Evolutionary conservation across 1,140 invertebrate species (phyloP).

Genomic region (Drosophila bocki): DNA sequence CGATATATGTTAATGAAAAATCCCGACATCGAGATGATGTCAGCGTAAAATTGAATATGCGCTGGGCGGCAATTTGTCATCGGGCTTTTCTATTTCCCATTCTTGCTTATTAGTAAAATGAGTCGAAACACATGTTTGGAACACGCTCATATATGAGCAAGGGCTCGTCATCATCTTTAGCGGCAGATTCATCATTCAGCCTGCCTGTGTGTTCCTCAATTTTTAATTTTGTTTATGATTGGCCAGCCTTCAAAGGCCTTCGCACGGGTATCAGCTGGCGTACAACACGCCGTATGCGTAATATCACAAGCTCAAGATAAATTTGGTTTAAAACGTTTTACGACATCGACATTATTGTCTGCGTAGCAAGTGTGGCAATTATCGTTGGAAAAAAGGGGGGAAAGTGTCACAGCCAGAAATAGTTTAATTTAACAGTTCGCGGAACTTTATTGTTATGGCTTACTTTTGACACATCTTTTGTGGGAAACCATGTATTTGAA

Average conservation of each 20-base stretch:
- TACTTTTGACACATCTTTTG: constrained; percentile 3
- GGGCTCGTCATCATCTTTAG: constrained; percentile 53
- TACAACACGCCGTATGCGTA: constrained; percentile 56
- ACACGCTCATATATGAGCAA: constrained; percentile 8
- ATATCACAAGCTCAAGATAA: constrained; percentile 47
- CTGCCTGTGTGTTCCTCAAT: constrained; percentile 33
- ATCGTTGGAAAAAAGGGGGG: constrained; percentile 8
- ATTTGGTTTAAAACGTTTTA: constrained; percentile 55
- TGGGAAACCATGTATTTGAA: not conserved
- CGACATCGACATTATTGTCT: constrained; percentile 41
- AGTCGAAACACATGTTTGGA: constrained; percentile 72
- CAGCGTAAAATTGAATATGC: constrained; percentile 61
- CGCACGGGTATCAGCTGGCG: constrained; percentile 31
- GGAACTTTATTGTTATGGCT: not conserved
- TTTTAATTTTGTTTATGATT: constrained; percentile 55
- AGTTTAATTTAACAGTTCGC: constrained; percentile 3
- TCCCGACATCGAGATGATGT: constrained; percentile 39
- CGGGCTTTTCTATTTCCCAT: constrained; percentile 36
- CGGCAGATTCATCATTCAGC: constrained; percentile 70
- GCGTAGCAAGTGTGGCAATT: constrained; percentile 27
- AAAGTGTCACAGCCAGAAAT: constrained; percentile 13
- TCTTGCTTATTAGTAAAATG: constrained; percentile 80
- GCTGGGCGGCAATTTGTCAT: constrained; percentile 71
- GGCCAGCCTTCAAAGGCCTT: constrained; percentile 33
- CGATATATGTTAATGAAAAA: constrained; percentile 49